Base-by-base conservation (phyloP, 2,797 vertebrate genomes). In the Hippopotamyrus pictus region DNA sequence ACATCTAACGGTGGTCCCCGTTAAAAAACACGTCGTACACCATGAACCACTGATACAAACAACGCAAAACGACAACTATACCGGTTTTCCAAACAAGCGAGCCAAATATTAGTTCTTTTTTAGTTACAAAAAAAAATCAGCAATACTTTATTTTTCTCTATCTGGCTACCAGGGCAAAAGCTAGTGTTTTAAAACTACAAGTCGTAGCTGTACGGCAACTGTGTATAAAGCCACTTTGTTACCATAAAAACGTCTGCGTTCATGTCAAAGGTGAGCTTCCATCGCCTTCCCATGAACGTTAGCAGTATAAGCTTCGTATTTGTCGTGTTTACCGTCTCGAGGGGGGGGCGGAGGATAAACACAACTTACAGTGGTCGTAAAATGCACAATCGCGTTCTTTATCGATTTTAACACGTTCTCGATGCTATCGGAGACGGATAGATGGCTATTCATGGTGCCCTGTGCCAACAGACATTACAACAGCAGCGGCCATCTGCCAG, bases 401-500 rank as follows among this genome's bases (percentile, higher is more conserved):
- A 69, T 69, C 19, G 46, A 88, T 57, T 82, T 88, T 50, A 46
- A 22, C 89, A 54, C 91, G 92, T 88, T 89, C 57, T 88, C 29
- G 37, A 44, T 91, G 92, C 92, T 90, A 90, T 93, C 89, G 88
- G 93, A 94, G 93, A 94, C 93, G 92, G 92, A 93, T 93, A 94
- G 95, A 92, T 92, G 93, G 94, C 94, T 95, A 94, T 94, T 95
- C 94, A 95, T 94, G 93, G 94, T 93, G 95, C 89, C 92, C 94
- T 94, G 95, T 95, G 96, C 95, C 96, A 96, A 94, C 95, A 95
- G 96, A 95, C 96, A 96, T 96, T 95, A 95, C 94, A 95, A 95
- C 95, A 95, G 96, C 95, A 91, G 95, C 96, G 95, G 95, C 96
- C 96, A 96, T 96, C 96, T 97, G 96, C 94, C 96, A 96, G 96